Evolutionary conservation across 2,888 invertebrate genomes (phyloP), one percentile per base, ranked within the genome.

Genomic region (Calliopum simillimum): DNA sequence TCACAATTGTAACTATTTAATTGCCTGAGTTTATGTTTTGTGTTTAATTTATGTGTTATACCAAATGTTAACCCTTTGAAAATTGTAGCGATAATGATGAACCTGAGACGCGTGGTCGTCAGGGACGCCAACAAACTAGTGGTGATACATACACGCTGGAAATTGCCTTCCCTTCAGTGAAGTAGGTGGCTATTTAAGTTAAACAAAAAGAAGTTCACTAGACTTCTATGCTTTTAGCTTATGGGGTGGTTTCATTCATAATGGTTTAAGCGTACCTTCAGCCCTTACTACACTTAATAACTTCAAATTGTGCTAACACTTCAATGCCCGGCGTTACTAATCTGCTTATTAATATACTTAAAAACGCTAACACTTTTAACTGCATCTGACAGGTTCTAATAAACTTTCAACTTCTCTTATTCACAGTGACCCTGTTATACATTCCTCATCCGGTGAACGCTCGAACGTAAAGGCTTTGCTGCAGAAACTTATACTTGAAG

Each of bases 161-260:
- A 89, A 94, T 97, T 87, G 91, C 94, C 85, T 96, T 96, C 92
- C 95, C 95, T 85, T 93, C 95, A 83, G 90, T 94, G 89, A 95
- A 94, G 95, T 95, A 93, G 93, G 90, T 90, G 5, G 33, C 33
- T 33, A n/a, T 79, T 72, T 71, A 13, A 59, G 43, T 46, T 61
- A 19, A 25, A 21, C 21, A 46, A n/a, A 1, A 46, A 63, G 5
- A 16, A 41, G 33, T 12, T 25, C n/a, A 16, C 58, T 14, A 19
- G n/a, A 16, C 16, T 41, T 59, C 46, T 13, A 61, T 21, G 56
- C 44, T 61, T 46, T 61, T 23, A 14, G 11, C 13, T 11, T 21
- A 12, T 46, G 44, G 23, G 8, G 46, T 21, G n/a, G n/a, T n/a
- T n/a, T n/a, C n/a, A n/a, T 46, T 61, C 19, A n/a, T 44, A 33